Base-by-base conservation (phyloP, 2,888 invertebrate genomes). In the Zaprionus lineosus region DNA sequence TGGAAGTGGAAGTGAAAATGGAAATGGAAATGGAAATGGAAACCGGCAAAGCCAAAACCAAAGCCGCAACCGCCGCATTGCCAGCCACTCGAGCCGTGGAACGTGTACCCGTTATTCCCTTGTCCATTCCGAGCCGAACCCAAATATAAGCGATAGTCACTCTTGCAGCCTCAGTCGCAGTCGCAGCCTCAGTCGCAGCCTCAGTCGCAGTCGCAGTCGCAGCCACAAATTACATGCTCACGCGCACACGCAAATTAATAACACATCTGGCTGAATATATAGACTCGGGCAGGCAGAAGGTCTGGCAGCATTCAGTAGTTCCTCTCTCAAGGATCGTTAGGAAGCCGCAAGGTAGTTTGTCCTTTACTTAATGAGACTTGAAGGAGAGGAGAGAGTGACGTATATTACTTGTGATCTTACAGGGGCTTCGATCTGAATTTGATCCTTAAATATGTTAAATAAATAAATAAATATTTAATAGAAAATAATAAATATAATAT, bases 181-280 rank as follows among this genome's bases (percentile, higher is more conserved):
- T 24, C 40, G 40, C 24, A 18, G 12, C 6, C 19, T 9, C 21
- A 19, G 44, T 64, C 77, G 24, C 15, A 8, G 36, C 28, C 28
- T 8, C 16, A 7, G 34, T 37, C 59, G 21, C 12, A 0, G 39
- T 24, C 40, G 40, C 24, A 18, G 12, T 9, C 19, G 11, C 21
- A 19, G 44, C 62, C 77, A 69, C 84, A 81, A 86, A 88, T 88
- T 88, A 87, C 78, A 88, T 81, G 88, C 87, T 85, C 81, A 87
- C 82, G 74, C 86, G 87, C 84, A 79, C 86, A 88, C 84, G 81
- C 79, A 88, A 88, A 88, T 88, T 87, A 87, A 87, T 86, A 87
- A 84, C 85, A 77, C 88, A 88, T 88, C 88, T 88, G 88, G 75
- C 78, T 62, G 40, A 71, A 86, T 79, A 75, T 67, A 11, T 14